These are phyloP conservation scores for Andrena chrysosceles DNA, from an alignment of 2,888 invertebrate genomes.

Conservation along the genomic window DNA sequence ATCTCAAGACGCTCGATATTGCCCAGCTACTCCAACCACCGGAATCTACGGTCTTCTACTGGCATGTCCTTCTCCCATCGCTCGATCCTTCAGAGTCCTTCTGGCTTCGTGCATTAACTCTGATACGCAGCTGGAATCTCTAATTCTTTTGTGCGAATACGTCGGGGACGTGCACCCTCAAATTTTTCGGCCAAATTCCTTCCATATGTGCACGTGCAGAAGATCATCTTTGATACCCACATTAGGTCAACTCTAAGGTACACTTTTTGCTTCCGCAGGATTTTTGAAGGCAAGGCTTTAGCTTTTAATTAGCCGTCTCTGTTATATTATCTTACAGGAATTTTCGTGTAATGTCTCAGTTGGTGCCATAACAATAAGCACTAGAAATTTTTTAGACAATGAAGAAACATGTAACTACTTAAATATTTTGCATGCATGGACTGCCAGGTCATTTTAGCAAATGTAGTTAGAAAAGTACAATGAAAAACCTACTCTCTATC, in stretches of 20 bases:
- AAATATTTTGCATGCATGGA: too few relatives aligned
- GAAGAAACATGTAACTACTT: too few relatives aligned
- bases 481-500: too few relatives aligned
- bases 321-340: too few relatives aligned
- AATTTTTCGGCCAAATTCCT: slow-evolving; percentile 13
- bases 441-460: too few relatives aligned
- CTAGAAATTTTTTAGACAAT: too few relatives aligned
- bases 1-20: slow-evolving; percentile 79
- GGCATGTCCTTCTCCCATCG: slow-evolving; percentile 44
- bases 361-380: too few relatives aligned
- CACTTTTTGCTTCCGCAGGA: too few relatives aligned
- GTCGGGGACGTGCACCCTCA: background rate
- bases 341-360: too few relatives aligned
- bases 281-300: background rate
- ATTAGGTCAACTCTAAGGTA: too few relatives aligned
- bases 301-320: too few relatives aligned
- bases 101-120: slow-evolving; percentile 34
- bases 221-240: background rate
- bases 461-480: too few relatives aligned
- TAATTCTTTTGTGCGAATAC: slow-evolving; percentile 37
- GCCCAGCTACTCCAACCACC: slow-evolving; percentile 63
- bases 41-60: slow-evolving; percentile 61
- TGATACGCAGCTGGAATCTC: slow-evolving; percentile 44
- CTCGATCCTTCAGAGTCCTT: slow-evolving; percentile 43
- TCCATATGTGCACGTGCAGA: background rate